Conservation (phyloP, 2,113 vertebrate species). For the Odocoileus virginianus region DNA sequence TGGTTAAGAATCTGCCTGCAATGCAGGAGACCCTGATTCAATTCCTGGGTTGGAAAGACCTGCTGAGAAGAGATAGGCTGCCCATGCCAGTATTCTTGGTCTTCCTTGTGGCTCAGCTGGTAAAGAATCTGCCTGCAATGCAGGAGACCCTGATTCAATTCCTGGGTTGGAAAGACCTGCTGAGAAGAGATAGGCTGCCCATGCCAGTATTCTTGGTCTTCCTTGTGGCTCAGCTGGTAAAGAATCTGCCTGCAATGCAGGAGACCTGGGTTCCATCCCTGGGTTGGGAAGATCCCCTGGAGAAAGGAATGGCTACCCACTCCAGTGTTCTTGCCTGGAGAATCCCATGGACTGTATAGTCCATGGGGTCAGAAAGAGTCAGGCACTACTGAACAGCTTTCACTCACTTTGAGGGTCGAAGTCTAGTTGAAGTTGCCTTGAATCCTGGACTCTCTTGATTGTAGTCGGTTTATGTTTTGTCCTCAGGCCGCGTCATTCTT, state of each 20-base stretch:
- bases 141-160: neutral
- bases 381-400: neutral
- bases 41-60: neutral
- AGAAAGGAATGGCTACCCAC: neutral
- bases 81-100: neutral
- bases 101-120: neutral
- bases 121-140: neutral
- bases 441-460: neutral
- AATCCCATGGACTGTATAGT: neutral
- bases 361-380: neutral
- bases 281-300: neutral
- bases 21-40: neutral
- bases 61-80: neutral
- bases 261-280: neutral
- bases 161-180: neutral
- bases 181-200: neutral
- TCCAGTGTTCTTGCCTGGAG: neutral
- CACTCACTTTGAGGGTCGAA: neutral
- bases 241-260: neutral
- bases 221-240: neutral
- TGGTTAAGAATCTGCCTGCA: neutral
- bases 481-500: neutral
- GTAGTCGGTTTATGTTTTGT: fast-evolving
- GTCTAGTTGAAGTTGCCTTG: neutral
- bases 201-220: neutral